phyloP scores from a whole-genome alignment of 1,140 invertebrate species.

The Anastrepha obliqua region DNA sequence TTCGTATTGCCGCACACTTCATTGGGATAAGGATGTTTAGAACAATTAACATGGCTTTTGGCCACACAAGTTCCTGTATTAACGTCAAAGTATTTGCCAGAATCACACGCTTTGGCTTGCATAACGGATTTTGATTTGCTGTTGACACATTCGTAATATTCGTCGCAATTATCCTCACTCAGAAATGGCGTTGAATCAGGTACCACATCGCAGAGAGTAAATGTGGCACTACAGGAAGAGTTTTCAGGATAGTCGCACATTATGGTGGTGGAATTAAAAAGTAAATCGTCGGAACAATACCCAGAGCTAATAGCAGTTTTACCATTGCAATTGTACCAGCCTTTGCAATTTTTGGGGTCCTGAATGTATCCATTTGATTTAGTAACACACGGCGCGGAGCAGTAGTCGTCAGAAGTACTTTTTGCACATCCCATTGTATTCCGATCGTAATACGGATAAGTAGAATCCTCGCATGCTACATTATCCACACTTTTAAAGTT shows the following conservation, averaged over 20 bases:
- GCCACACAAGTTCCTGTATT: conserved; percentile 56
- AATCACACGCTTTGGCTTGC: conserved; percentile 51
- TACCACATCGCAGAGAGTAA: conserved; percentile 63
- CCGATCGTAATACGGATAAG: not conserved
- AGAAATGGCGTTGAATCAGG: conserved; percentile 50
- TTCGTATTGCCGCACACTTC: conserved; percentile 66
- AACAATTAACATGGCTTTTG: conserved; percentile 61
- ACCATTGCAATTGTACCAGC: conserved; percentile 59
- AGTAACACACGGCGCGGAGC: not conserved
- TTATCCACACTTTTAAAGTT: not conserved
- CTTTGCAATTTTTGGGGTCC: conserved; percentile 16
- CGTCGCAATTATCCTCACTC: conserved; percentile 63
- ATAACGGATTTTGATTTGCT: not conserved
- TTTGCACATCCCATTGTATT: not conserved
- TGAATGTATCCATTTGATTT: not conserved
- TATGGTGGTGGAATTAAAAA: conserved; percentile 58
- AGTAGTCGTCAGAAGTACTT: not conserved
- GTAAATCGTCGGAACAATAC: conserved; percentile 54
- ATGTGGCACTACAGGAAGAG: conserved; percentile 56
- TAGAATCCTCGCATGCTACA: not conserved
- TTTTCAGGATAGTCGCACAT: conserved; percentile 61
- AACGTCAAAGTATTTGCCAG: conserved; percentile 62
- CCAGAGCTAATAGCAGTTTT: conserved; percentile 43
- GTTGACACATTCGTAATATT: conserved; percentile 60
- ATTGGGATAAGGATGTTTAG: conserved; percentile 62